These are phyloP conservation scores for Aradophagus sp. DNA, from an alignment of 1,140 invertebrate genomes.

Conservation along the genomic window DNA sequence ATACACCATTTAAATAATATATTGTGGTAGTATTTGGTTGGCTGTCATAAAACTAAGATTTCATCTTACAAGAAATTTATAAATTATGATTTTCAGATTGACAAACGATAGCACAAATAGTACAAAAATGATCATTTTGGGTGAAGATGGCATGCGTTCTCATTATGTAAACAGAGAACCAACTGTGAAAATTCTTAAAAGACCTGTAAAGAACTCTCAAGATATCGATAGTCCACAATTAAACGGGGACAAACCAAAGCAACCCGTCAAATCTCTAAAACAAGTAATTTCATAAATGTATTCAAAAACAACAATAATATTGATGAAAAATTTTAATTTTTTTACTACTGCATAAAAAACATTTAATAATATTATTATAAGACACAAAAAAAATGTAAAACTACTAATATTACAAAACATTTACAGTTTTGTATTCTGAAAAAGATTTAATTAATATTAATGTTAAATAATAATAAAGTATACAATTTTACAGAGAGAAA, in stretches of 20 bases:
- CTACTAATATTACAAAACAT: too few species aligned
- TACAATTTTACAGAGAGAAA: too few species aligned
- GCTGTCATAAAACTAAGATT: too few species aligned
- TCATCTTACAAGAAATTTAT: too few species aligned
- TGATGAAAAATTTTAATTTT: neutral
- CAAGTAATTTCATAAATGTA: constrained; percentile 78
- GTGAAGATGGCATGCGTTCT: constrained; percentile 71
- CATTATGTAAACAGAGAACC: constrained; percentile 81
- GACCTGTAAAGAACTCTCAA: constrained; percentile 77
- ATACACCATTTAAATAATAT: too few species aligned
- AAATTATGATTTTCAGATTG: constrained; percentile 50
- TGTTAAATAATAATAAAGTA: too few species aligned
- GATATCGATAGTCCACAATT: constrained; percentile 69
- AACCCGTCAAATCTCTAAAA: constrained; percentile 88
- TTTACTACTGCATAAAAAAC: neutral
- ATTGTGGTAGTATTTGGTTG: too few species aligned
- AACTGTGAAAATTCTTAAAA: constrained; percentile 87
- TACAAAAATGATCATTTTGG: constrained; percentile 71
- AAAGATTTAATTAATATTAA: too few species aligned
- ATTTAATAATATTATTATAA: constrained; percentile 1
- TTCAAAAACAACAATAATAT: too few species aligned
- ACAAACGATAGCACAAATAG: constrained; percentile 60
- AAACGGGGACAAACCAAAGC: constrained; percentile 81
- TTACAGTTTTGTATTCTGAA: too few species aligned
- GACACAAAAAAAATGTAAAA: neutral